Evolutionary conservation across 1,140 invertebrate genomes (phyloP).

Genomic region (Drosophila pseudoananassae): DNA sequence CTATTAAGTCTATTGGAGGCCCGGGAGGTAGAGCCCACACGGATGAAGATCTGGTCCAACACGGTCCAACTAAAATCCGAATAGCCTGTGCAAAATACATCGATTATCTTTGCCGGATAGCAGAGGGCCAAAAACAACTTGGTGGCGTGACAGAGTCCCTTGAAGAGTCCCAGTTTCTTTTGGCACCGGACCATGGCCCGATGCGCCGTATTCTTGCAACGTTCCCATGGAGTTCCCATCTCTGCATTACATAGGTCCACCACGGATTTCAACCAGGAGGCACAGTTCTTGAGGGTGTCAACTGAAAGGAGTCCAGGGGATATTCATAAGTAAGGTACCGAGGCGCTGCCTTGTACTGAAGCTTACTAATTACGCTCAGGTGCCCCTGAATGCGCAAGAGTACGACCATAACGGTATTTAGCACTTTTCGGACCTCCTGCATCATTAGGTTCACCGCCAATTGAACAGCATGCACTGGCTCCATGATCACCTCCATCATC

Average conservation of each 20-base stretch:
- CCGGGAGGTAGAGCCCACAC: constrained; percentile 8
- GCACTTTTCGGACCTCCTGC: constrained; percentile 86
- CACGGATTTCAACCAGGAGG: constrained; percentile 88
- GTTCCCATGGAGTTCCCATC: constrained; percentile 87
- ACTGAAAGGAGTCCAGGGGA: constrained; percentile 84
- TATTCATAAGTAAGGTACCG: neutral
- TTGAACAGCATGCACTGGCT: constrained; percentile 88
- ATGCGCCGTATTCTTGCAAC: constrained; percentile 87
- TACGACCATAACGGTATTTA: constrained; percentile 86
- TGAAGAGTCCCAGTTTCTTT: constrained; percentile 85
- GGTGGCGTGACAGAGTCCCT: constrained; percentile 87
- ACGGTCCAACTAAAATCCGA: constrained; percentile 87
- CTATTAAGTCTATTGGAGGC: neutral
- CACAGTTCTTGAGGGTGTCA: constrained; percentile 87
- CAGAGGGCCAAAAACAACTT: constrained; percentile 87
- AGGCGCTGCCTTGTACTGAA: constrained; percentile 84
- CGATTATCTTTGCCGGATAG: constrained; percentile 87
- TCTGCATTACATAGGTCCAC: constrained; percentile 90
- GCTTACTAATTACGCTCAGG: constrained; percentile 84
- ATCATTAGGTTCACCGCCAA: constrained; percentile 87
- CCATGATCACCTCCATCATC: constrained; percentile 87
- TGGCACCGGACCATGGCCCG: constrained; percentile 87
- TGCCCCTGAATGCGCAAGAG: constrained; percentile 86
- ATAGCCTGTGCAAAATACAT: constrained; percentile 88
- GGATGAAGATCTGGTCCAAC: constrained; percentile 85